phyloP scores from a whole-genome alignment of 2,113 vertebrate genomes.

The Geococcyx californianus region DNA sequence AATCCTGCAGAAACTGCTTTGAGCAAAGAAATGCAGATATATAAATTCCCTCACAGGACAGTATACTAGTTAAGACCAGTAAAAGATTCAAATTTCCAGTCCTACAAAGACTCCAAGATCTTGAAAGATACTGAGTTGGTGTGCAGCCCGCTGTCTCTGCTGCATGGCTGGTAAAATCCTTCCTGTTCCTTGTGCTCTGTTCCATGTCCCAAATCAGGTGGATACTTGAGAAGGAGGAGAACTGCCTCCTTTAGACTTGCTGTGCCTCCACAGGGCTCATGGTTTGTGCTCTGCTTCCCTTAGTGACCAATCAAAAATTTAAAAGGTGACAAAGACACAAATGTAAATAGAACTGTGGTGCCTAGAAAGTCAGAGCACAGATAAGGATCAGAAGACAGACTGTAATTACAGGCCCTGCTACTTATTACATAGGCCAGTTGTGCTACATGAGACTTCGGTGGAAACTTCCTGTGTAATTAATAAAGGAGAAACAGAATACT shows the following conservation, averaged over 20 bases:
- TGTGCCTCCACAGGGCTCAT: background rate
- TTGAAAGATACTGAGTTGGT: background rate
- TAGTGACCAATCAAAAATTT: conserved; percentile 46
- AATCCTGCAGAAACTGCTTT: background rate
- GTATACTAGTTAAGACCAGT: background rate
- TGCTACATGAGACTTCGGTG: conserved; percentile 52
- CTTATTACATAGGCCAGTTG: conserved; percentile 65
- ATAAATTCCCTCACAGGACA: background rate
- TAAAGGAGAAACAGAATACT: conserved; percentile 62
- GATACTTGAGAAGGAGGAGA: background rate
- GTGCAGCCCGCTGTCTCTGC: background rate
- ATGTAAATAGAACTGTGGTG: conserved; percentile 29
- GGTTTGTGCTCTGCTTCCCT: background rate
- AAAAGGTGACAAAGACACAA: conserved; percentile 32
- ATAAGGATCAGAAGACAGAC: conserved; percentile 61
- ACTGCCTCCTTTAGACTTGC: accelerated
- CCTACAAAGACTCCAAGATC: conserved; percentile 8
- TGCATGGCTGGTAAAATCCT: background rate
- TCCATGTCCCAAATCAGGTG: background rate
- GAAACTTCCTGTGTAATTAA: conserved; percentile 70
- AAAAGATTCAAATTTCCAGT: conserved; percentile 25
- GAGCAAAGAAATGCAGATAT: background rate
- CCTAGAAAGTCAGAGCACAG: conserved; percentile 56
- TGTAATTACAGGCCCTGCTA: conserved; percentile 68
- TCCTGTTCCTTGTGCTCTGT: background rate